Evolutionary conservation across 1,140 invertebrate genomes (phyloP), one percentile per base, ranked within the genome.

Genomic region (Drosophila oshimai): DNA sequence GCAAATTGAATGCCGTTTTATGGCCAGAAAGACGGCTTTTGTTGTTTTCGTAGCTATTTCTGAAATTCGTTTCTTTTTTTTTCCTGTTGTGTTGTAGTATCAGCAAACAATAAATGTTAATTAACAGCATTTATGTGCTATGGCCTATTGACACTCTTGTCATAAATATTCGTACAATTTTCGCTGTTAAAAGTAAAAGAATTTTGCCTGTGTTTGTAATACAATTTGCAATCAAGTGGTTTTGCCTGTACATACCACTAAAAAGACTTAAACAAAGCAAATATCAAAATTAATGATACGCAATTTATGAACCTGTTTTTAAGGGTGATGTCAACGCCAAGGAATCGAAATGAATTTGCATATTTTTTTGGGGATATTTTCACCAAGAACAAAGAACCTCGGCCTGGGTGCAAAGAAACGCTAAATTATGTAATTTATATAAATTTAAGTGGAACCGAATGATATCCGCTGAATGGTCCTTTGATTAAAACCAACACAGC

Each of bases 101-200:
- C 67, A 60, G 72, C 61, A 73, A 87, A 86, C 81, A 86, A 87
- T 86, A 86, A 86, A 86, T 74, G 81, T 87, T 87, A 87, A 87
- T 87, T 87, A 87, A 86, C 74, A 74, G 65, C 78, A 67, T 87
- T 87, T 87, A 81, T 86, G 68, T 49, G 58, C 50, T 61, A 36
- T 53, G 68, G 80, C 80, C 80, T 69, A 76, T 87, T 87, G 81
- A 87, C 81, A 88, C 64, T 81, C 57, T 47, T 57, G 54, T 37
- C 39, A 44, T 74, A 74, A 49, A 71, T 68, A 50, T 34, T 46
- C 37, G 17, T 61, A 55, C 44, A 75, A 15, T 65, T 34, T n/a
- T 61, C 36, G 18, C 28, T 51, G 17, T 47, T 36, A 18, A 47
- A 47, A 47, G 46, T n/a, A 13, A 12, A 24, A 22, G 34, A 31